Evolutionary conservation across 2,113 vertebrate species (phyloP), one percentile per base, ranked within the genome.

Genomic region (Rhinopomastus cyanomelas): DNA sequence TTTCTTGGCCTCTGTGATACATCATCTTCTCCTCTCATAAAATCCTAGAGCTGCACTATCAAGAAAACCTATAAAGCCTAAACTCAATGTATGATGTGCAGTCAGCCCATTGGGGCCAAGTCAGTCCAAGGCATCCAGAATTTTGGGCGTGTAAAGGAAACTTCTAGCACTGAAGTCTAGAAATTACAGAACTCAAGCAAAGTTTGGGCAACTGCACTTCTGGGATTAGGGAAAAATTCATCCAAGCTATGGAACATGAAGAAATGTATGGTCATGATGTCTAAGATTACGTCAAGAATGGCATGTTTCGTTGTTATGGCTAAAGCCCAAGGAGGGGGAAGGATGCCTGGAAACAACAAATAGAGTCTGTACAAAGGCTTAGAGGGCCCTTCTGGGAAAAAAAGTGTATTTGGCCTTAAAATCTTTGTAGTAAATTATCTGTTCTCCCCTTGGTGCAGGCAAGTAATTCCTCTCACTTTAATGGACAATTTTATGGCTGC

Each of bases 401-500:
- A 82, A 64, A 42, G 61, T 60, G 60, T 32, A 57, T 93, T 95
- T 95, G 85, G 87, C 68, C 56, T 96, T 86, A 95, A 92, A 93
- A 92, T 87, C 86, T 76, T 14, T 85, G 78, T 89, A 92, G 91
- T 89, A 94, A 96, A 96, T 96, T 92, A 96, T 94, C 83, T 87
- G 32, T 89, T 92, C 81, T 95, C 86, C 91, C 94, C 89, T 90
- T 85, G 66, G 89, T 95, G 69, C 81, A 95, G 78, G 91, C 95
- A 96, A 95, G 92, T 91, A 95, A 96, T 96, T 93, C 86, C 89
- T 96, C 89, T 95, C 92, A 89, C 95, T 95, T 96, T 96, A 96
- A 97, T 96, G 95, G 95, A 94, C 87, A 90, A 95, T 96, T 96
- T 97, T 97, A 96, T 96, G 93, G 95, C 93, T 90, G 81, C 95